These are phyloP conservation scores for Gisinianus flammeolus DNA, from an alignment of 2,888 invertebrate genomes.

Conservation along the genomic window DNA sequence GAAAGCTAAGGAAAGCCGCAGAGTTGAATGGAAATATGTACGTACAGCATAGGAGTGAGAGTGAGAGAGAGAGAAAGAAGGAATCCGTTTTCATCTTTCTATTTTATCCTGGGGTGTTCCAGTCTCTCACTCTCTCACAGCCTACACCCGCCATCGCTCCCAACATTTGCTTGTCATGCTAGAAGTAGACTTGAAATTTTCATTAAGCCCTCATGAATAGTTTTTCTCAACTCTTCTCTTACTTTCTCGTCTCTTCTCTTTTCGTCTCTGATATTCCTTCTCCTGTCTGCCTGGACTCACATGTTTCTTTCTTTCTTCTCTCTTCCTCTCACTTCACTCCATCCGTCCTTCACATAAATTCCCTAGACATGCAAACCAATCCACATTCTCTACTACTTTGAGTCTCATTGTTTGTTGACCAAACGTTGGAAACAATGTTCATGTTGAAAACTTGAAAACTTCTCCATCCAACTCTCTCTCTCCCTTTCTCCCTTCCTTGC, in stretches of 20 bases:
- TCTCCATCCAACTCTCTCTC: constrained; percentile 5
- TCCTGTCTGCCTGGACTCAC: not conserved
- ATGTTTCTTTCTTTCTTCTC: constrained; percentile 4
- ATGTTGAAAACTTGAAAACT: not conserved
- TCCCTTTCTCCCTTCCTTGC: not conserved
- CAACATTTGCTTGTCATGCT: constrained; percentile 44
- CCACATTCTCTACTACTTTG: not conserved
- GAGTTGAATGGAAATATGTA: constrained; percentile 31
- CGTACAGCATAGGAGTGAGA: not conserved
- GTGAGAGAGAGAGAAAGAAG: not conserved
- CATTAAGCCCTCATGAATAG: constrained; percentile 52
- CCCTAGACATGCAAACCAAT: constrained; percentile 2
- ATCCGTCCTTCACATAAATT: constrained; percentile 2
- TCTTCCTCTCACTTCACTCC: not conserved
- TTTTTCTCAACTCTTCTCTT: constrained; percentile 40
- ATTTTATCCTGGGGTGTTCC: constrained; percentile 29
- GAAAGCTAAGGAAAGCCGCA: constrained; percentile 29
- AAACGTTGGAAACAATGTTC: not conserved
- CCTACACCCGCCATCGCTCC: no score
- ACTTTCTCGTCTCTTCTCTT: not conserved
- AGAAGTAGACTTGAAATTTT: constrained; percentile 50
- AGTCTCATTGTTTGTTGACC: constrained; percentile 16
- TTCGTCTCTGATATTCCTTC: not conserved
- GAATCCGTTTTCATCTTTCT: constrained; percentile 28
- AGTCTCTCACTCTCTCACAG: constrained; percentile 20